phyloP scores from a whole-genome alignment of 1,140 invertebrate species.

The Eulimnadia texana region DNA sequence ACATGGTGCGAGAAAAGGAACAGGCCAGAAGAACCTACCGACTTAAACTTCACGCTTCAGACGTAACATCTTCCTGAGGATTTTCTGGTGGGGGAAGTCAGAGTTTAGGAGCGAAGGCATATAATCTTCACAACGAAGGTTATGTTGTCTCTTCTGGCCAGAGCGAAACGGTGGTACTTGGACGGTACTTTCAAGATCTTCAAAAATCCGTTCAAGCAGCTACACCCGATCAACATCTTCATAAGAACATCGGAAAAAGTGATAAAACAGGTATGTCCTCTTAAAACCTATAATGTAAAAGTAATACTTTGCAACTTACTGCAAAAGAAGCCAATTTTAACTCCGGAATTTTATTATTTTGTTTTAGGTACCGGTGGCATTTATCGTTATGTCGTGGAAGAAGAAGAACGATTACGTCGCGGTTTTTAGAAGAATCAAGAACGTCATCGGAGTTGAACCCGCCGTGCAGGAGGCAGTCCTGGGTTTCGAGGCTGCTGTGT shows the following conservation, averaged over 20 bases:
- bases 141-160: background rate
- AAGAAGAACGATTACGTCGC: constrained; percentile 3
- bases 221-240: constrained; percentile 1
- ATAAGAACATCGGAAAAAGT: constrained; percentile 1
- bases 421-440: constrained; percentile 1
- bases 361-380: constrained; percentile 2
- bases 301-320: background rate
- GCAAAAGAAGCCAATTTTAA: background rate
- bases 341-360: background rate
- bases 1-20: background rate
- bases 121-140: constrained; percentile 4
- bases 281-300: background rate
- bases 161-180: background rate
- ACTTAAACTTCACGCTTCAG: background rate
- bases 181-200: constrained; percentile 1
- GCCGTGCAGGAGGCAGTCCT: background rate
- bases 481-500: constrained; percentile 4
- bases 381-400: constrained; percentile 7
- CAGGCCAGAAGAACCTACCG: background rate
- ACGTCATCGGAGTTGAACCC: background rate
- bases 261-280: constrained; percentile 1
- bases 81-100: background rate
- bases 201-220: background rate
- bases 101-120: background rate
- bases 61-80: background rate